These are phyloP conservation scores for Toxotes jaculatrix DNA, from an alignment of 2,113 vertebrate species.

Conservation along the genomic window DNA sequence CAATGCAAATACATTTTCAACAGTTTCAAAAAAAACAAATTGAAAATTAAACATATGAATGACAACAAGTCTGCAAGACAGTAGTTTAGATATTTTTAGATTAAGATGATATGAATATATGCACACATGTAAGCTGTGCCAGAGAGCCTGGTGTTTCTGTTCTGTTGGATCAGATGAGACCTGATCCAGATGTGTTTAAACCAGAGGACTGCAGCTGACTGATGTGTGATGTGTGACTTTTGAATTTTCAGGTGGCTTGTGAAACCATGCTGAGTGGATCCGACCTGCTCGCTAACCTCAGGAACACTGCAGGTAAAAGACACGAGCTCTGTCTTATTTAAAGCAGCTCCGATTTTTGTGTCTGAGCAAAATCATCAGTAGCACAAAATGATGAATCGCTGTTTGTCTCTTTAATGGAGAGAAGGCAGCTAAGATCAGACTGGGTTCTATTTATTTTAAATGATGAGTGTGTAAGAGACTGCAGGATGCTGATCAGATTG, in stretches of 20 bases:
- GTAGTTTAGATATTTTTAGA: background rate
- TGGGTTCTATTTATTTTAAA: background rate
- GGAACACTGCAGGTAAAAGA: constrained; percentile 85
- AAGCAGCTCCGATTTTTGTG: too few relatives aligned
- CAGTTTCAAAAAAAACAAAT: too few relatives aligned
- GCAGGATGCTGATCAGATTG: background rate
- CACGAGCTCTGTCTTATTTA: background rate
- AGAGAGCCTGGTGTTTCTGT: too few relatives aligned
- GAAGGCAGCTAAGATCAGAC: background rate
- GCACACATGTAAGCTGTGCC: background rate
- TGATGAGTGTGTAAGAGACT: background rate
- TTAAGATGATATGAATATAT: background rate
- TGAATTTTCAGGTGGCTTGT: constrained; percentile 86
- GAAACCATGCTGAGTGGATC: constrained; percentile 82
- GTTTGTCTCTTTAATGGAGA: too few relatives aligned
- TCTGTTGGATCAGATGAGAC: background rate
- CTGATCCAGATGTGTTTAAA: background rate
- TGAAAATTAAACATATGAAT: too few relatives aligned
- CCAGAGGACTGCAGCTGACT: background rate
- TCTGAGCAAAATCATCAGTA: too few relatives aligned
- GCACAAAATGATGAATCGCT: too few relatives aligned
- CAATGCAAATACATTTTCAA: too few relatives aligned
- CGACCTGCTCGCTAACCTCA: constrained; percentile 85
- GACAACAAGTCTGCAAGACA: too few relatives aligned
- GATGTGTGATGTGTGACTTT: background rate